Evolutionary conservation across 2,888 invertebrate species (phyloP).

Genomic region (Oscheius sp.): DNA sequence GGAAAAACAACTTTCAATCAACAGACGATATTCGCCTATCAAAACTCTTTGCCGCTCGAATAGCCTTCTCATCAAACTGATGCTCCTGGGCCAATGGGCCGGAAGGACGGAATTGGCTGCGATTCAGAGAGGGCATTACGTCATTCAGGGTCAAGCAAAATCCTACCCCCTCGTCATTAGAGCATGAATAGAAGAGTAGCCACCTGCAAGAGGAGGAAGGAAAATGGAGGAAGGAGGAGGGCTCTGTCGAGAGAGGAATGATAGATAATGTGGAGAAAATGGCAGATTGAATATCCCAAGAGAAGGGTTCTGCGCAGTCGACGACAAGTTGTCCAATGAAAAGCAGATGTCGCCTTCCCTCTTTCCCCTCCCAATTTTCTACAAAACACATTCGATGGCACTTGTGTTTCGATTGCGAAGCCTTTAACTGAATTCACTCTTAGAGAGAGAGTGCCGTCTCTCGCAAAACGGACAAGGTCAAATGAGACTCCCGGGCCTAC

Average conservation of each 20-base stretch:
- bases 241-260: not conserved
- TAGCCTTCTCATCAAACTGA: not conserved
- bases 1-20: not conserved
- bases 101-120: constrained; percentile 6
- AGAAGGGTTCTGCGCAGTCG: not conserved
- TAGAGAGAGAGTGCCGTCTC: no score
- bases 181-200: not conserved
- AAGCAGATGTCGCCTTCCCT: constrained; percentile 6
- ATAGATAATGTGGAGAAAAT: not conserved
- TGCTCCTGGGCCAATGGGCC: not conserved
- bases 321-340: not conserved
- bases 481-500: no score
- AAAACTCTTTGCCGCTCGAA: not conserved
- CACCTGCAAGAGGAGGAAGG: not conserved
- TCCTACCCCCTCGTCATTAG: no score
- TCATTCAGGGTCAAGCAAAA: not conserved
- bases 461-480: no score
- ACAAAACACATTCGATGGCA: no score
- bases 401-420: no score
- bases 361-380: not conserved
- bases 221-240: not conserved
- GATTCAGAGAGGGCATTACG: not conserved
- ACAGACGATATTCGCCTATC: not conserved
- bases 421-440: no score
- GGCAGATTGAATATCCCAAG: constrained; percentile 26